phyloP scores from a whole-genome alignment of 2,797 vertebrate genomes.

The Sebastes steindachneri region DNA sequence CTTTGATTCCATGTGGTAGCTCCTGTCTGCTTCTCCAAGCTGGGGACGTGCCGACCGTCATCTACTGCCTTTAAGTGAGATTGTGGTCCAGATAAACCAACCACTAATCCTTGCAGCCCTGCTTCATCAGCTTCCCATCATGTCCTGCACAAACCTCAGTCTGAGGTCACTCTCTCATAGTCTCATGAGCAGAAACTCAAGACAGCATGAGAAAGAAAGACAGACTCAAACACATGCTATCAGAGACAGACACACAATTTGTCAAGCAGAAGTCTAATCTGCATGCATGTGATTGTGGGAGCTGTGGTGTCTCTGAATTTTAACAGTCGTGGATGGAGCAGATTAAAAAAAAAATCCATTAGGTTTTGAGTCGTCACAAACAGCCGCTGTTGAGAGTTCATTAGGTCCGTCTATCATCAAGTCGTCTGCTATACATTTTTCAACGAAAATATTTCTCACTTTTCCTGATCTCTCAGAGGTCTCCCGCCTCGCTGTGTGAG shows the following conservation, averaged over 20 bases:
- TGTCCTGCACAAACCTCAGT: neutral
- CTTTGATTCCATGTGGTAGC: too few relatives aligned
- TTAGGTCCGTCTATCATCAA: slow-evolving; percentile 8
- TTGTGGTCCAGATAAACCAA: neutral
- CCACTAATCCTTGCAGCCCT: neutral
- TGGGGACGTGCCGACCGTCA: too few relatives aligned
- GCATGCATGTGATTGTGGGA: slow-evolving; percentile 8
- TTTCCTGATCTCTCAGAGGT: neutral
- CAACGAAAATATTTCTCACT: slow-evolving; percentile 28
- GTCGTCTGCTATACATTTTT: slow-evolving; percentile 10
- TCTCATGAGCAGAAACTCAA: neutral
- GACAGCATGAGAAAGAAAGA: neutral
- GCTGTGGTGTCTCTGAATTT: slow-evolving; percentile 3
- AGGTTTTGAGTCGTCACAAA: slow-evolving; percentile 50
- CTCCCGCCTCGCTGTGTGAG: neutral
- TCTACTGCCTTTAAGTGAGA: neutral
- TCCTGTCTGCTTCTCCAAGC: too few relatives aligned
- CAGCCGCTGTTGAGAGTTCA: slow-evolving; percentile 40
- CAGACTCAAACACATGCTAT: neutral
- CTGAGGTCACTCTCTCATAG: neutral
- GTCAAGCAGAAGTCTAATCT: slow-evolving; percentile 11
- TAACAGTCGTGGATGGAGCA: slow-evolving; percentile 1
- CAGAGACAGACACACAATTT: neutral
- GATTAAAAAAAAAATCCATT: slow-evolving; percentile 57
- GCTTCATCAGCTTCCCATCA: neutral